Conservation (phyloP, 2,797 vertebrate genomes). For the Botia kubotai region DNA sequence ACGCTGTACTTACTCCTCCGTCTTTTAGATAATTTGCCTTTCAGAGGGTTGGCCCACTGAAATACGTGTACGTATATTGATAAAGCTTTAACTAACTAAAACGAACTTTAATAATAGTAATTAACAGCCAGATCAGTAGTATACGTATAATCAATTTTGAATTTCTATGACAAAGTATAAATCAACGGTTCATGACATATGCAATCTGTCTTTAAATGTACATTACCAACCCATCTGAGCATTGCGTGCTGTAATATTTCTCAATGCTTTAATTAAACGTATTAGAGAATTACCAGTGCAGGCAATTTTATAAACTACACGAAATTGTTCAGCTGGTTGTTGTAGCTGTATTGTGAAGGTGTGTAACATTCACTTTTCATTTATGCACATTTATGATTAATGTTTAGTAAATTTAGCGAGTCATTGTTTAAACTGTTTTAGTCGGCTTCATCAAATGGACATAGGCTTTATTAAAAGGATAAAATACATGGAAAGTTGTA, state of each 20-base stretch:
- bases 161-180: background rate
- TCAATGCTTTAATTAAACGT: background rate
- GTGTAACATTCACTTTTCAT: too few relatives aligned
- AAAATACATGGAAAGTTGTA: too few relatives aligned
- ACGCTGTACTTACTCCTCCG: background rate
- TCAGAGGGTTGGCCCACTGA: background rate
- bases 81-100: background rate
- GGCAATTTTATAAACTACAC: background rate
- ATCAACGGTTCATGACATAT: background rate
- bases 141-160: background rate
- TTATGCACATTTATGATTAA: too few relatives aligned
- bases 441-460: too few relatives aligned
- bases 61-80: conserved; percentile 2
- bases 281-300: background rate
- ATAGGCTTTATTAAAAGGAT: too few relatives aligned
- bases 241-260: background rate
- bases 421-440: too few relatives aligned
- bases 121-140: conserved; percentile 1
- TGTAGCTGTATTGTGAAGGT: too few relatives aligned
- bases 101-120: background rate
- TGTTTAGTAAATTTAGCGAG: too few relatives aligned
- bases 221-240: background rate
- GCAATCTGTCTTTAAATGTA: background rate
- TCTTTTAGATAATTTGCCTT: background rate
- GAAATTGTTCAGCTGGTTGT: background rate